phyloP scores from a whole-genome alignment of 2,888 invertebrate species.

The Aproaerema taeniolella region DNA sequence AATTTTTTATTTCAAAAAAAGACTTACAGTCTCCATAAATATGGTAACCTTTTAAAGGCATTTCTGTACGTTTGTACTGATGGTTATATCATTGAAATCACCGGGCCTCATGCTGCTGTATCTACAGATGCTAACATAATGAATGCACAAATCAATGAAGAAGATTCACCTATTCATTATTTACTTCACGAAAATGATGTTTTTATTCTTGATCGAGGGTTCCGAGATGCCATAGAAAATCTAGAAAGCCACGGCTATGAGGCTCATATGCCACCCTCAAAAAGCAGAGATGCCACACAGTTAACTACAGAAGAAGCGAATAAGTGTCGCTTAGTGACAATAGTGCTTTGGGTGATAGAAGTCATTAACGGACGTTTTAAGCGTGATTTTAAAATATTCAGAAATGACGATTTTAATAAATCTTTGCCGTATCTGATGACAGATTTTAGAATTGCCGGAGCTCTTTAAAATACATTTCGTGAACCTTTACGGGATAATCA shows the following conservation, averaged over 20 bases:
- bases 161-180: neutral
- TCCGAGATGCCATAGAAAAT: slow-evolving; percentile 11
- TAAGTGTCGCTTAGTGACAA: neutral
- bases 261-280: slow-evolving; percentile 14
- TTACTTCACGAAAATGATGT: no score
- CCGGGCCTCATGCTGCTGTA: slow-evolving; percentile 20
- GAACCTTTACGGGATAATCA: neutral
- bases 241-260: slow-evolving; percentile 11
- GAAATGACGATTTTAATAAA: neutral
- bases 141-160: neutral
- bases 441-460: slow-evolving; percentile 4
- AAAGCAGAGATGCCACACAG: slow-evolving; percentile 2
- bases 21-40: slow-evolving; percentile 14
- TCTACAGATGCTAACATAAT: slow-evolving; percentile 17
- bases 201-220: no score
- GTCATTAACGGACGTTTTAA: slow-evolving; percentile 7
- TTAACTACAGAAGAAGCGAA: slow-evolving; percentile 9
- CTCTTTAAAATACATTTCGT: neutral
- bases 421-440: neutral
- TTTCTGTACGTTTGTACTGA: slow-evolving; percentile 21
- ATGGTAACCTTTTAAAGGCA: slow-evolving; percentile 19
- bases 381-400: no score
- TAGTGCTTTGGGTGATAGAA: slow-evolving; percentile 1
- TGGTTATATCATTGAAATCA: slow-evolving; percentile 21
- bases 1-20: slow-evolving; percentile 11